Base-by-base conservation (phyloP, 2,797 vertebrate species). In the Tiaroga cobitis region DNA sequence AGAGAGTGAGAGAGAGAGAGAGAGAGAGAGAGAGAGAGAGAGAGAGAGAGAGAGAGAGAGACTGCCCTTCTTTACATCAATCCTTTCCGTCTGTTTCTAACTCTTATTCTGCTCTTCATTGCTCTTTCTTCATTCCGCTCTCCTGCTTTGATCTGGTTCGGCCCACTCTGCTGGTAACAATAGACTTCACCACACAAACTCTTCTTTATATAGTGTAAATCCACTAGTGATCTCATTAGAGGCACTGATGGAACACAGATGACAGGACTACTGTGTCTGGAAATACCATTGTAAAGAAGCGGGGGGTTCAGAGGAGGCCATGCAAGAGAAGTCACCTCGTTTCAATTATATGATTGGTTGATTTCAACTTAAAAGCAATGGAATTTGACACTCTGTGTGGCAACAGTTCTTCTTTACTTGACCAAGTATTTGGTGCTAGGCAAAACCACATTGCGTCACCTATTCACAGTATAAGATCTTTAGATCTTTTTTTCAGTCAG, bases 171-270 rank as follows among this genome's bases (percentile, higher is more conserved):
- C 46, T 72, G 79, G 83, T 85, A 84, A 85, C 73, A 77, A 77
- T 83, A 70, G 79, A 56, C 78, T 82, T 68, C 82, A 37, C 73
- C 65, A 34, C 56, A 79, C 81, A 84, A 89, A 87, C 80, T 85
- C 78, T 79, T 83, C 79, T 79, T 69, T 82, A 80, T 86, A 69
- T 77, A 81, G 81, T 84, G 87, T 85, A 87, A 80, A 90, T 88
- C 79, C 87, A 82, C 86, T 81, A 77, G 81, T 86, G 84, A 82
- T 75, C 80, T 89, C 89, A 88, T 88, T 87, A 88, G 72, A 87
- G 74, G 24, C 61, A 76, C 78, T 80, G 82, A 83, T 78, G 56
- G 73, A 88, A 80, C 85, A 80, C 89, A 89, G 88, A 87, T 77
- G 74, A 86, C 74, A 72, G 65, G 54, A 82, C 83, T 87, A 87